These are phyloP conservation scores for Listrodromus nycthemerus DNA, from an alignment of 2,888 invertebrate genomes.

Conservation along the genomic window DNA sequence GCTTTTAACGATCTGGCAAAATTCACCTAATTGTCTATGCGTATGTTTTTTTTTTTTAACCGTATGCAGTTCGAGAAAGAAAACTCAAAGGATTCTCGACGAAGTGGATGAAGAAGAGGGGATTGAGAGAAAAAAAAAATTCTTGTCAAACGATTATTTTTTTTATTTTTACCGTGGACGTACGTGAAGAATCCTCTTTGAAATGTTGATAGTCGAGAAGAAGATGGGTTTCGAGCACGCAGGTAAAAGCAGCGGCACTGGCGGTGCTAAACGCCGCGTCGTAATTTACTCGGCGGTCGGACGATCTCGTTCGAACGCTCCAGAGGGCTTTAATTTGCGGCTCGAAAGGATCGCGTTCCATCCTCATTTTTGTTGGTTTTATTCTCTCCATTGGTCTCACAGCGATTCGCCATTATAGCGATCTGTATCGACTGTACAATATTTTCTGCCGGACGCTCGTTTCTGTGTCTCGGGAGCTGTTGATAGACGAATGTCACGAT, in stretches of 20 bases:
- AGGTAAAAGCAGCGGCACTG: slow-evolving; percentile 26
- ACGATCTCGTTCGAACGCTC: slow-evolving; percentile 44
- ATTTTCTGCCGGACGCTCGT: slow-evolving; percentile 22
- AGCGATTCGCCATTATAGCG: background rate
- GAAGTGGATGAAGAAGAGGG: too few species aligned
- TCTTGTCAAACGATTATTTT: background rate
- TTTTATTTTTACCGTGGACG: background rate
- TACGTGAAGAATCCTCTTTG: background rate
- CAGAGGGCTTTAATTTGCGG: slow-evolving; percentile 53
- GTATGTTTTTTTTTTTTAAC: background rate
- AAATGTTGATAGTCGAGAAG: slow-evolving; percentile 5
- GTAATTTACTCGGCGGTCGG: slow-evolving; percentile 54
- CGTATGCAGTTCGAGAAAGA: background rate
- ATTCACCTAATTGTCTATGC: background rate
- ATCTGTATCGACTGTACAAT: slow-evolving; percentile 4
- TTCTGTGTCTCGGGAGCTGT: slow-evolving; percentile 17
- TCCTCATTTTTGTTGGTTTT: slow-evolving; percentile 34
- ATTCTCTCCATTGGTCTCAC: slow-evolving; percentile 17
- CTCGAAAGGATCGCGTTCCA: slow-evolving; percentile 54
- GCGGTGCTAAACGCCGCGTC: slow-evolving; percentile 33
- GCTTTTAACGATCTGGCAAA: background rate
- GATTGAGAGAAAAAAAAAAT: background rate
- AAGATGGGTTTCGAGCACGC: slow-evolving; percentile 47
- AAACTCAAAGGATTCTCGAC: background rate
- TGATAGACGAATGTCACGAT: background rate